phyloP scores from a whole-genome alignment of 35 echinoderm and acorn worm species.

The Patiria miniata region DNA sequence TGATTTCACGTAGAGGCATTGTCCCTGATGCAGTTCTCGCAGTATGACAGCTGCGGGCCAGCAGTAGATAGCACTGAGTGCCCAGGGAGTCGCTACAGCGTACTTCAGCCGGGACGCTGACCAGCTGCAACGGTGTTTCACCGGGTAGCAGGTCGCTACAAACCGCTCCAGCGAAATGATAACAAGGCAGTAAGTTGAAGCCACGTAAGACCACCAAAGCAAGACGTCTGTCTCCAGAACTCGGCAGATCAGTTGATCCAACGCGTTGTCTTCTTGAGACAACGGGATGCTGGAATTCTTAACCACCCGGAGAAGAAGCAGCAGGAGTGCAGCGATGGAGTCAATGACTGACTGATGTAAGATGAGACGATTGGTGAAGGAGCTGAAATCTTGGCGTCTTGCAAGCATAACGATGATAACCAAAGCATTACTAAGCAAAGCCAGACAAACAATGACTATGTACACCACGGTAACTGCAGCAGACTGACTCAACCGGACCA shows the following conservation, averaged over 20 bases:
- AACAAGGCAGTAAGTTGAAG: constrained; percentile 79
- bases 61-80: constrained; percentile 62
- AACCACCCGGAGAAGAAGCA: constrained; percentile 48
- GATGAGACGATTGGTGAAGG: constrained; percentile 70
- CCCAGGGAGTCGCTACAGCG: constrained; percentile 57
- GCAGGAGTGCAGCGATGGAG: constrained; percentile 43
- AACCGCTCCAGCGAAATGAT: constrained; percentile 75
- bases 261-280: not conserved
- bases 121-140: constrained; percentile 72
- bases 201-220: constrained; percentile 79
- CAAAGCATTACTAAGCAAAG: constrained; percentile 47
- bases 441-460: constrained; percentile 64
- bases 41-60: constrained; percentile 70
- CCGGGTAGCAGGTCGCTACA: constrained; percentile 66
- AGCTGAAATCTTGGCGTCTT: constrained; percentile 39
- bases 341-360: constrained; percentile 72
- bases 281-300: constrained; percentile 12
- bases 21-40: not conserved
- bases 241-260: constrained; percentile 61
- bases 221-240: constrained; percentile 73
- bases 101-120: constrained; percentile 51
- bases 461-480: constrained; percentile 7
- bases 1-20: constrained; percentile 7
- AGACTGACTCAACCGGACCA: too few species aligned
- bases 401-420: constrained; percentile 66